Evolutionary conservation across 2,113 vertebrate species (phyloP).

Genomic region (Gymnogyps californianus): DNA sequence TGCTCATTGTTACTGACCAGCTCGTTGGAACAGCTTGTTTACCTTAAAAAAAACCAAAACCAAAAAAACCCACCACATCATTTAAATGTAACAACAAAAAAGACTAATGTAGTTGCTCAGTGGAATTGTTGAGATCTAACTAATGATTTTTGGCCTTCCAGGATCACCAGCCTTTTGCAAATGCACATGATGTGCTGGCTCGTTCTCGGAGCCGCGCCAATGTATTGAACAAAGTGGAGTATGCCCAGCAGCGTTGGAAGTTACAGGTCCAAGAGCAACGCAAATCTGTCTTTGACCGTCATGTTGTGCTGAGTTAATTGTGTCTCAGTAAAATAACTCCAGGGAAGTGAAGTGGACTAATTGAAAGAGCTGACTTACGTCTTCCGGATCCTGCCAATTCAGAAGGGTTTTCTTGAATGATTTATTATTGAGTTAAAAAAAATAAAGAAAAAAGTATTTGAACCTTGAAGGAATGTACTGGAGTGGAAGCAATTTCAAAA

Average conservation of each 20-base stretch:
- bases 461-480: conserved; percentile 32
- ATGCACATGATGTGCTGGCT: conserved; percentile 92
- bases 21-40: neutral
- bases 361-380: conserved; percentile 22
- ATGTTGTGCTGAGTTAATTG: conserved; percentile 93
- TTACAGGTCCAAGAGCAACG: conserved; percentile 97
- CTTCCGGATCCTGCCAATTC: conserved; percentile 52
- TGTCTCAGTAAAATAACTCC: neutral
- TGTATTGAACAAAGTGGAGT: conserved; percentile 95
- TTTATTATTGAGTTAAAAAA: conserved; percentile 3
- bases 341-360: neutral
- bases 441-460: neutral
- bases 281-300: conserved; percentile 96
- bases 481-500: conserved; percentile 42
- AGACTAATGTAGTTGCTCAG: neutral
- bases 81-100: fast-evolving
- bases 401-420: conserved; percentile 21
- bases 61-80: fast-evolving
- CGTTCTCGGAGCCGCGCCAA: conserved; percentile 90
- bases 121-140: neutral
- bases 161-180: conserved; percentile 97
- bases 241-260: conserved; percentile 97
- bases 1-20: neutral
- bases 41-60: neutral
- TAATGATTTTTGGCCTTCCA: conserved; percentile 15